Evolutionary conservation across 92 coral and sea anemone species (phyloP).

Genomic region (Micromussa lordhowensis): DNA sequence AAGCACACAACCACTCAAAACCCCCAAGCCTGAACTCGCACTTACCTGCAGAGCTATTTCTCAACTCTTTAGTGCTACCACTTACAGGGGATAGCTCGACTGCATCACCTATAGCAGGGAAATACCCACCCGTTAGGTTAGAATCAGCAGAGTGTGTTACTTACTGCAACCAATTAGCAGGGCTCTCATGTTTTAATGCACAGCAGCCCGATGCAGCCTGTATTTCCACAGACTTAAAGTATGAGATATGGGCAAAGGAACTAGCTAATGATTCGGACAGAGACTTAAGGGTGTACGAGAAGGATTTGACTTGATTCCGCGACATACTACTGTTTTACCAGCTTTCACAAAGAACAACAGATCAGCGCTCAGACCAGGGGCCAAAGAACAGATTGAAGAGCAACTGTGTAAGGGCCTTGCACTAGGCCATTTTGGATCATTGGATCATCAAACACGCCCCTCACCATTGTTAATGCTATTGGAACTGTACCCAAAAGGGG

Average conservation of each 20-base stretch:
- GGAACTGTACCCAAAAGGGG: neutral
- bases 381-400: conserved; percentile 46
- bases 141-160: conserved; percentile 33
- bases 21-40: conserved; percentile 48
- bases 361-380: conserved; percentile 8
- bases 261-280: conserved; percentile 32
- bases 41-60: conserved; percentile 51
- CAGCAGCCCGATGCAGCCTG: conserved; percentile 59
- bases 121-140: conserved; percentile 10
- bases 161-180: conserved; percentile 36
- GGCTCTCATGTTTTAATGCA: conserved; percentile 27
- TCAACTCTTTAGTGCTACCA: too few relatives aligned
- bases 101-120: conserved; percentile 18
- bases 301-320: conserved; percentile 7
- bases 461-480: neutral
- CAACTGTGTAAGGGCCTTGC: conserved; percentile 33
- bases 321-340: conserved; percentile 24
- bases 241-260: conserved; percentile 41
- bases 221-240: conserved; percentile 53
- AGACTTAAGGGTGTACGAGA: neutral
- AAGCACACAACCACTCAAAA: conserved; percentile 12
- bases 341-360: neutral
- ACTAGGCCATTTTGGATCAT: conserved; percentile 44
- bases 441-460: neutral
- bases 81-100: conserved; percentile 31